These are phyloP conservation scores for Ramphastos sulfuratus DNA, from an alignment of 2,113 vertebrate genomes.

Conservation along the genomic window DNA sequence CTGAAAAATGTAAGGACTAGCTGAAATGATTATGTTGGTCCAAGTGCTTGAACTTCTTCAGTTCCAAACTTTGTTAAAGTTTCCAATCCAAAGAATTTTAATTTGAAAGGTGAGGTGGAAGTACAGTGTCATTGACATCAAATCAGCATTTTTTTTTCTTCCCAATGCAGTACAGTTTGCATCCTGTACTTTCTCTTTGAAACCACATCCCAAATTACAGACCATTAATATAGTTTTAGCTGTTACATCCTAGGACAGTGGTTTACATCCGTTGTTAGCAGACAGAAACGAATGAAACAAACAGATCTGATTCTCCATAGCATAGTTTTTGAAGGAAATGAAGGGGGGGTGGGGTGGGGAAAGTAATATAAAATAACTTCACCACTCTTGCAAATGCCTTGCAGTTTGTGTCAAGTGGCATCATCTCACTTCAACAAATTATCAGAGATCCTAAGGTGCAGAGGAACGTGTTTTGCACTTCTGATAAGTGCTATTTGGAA, in stretches of 20 bases:
- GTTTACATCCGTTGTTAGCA: conserved; percentile 4
- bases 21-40: neutral
- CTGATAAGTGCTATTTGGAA: conserved; percentile 49
- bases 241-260: conserved; percentile 4
- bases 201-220: conserved; percentile 1
- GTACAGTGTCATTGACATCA: neutral
- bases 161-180: neutral
- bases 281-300: conserved; percentile 48
- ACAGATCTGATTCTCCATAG: conserved; percentile 7
- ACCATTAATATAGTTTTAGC: conserved; percentile 15
- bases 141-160: conserved; percentile 19
- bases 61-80: neutral
- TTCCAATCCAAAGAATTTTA: neutral
- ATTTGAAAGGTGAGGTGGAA: neutral
- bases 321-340: conserved; percentile 12
- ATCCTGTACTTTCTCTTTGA: neutral
- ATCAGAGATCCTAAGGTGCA: conserved; percentile 51
- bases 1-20: neutral
- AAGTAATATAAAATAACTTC: conserved; percentile 19
- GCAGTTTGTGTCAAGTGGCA: conserved; percentile 7
- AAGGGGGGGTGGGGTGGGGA: conserved; percentile 7
- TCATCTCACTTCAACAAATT: conserved; percentile 56
- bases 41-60: neutral
- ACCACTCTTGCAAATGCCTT: neutral
- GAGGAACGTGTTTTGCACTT: conserved; percentile 55